These are phyloP conservation scores for Brienomyrus brachyistius DNA, from an alignment of 2,113 vertebrate genomes.

Conservation along the genomic window DNA sequence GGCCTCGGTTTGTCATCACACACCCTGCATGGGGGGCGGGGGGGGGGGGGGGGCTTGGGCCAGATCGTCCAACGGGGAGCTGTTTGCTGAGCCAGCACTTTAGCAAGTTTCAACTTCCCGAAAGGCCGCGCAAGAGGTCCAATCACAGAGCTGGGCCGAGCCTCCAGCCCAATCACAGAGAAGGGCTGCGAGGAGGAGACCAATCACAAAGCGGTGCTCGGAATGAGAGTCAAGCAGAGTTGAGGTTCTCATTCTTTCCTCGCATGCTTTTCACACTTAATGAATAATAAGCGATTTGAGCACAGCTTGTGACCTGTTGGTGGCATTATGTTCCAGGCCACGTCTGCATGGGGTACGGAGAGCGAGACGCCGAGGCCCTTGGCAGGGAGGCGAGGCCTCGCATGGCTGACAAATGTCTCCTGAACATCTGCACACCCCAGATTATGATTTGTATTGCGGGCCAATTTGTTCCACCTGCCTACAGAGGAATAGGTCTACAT, in stretches of 20 bases:
- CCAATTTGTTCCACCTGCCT: neutral
- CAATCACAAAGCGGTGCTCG: neutral
- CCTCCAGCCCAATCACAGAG: neutral
- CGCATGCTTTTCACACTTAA: neutral
- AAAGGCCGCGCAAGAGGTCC: neutral
- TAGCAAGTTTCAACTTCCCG: neutral
- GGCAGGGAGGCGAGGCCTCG: neutral
- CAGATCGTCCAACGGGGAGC: neutral
- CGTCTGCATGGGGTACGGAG: neutral
- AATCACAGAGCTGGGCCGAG: neutral
- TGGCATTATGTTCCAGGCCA: neutral
- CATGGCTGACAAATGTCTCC: neutral
- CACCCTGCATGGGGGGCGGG: neutral
- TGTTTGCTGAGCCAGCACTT: neutral
- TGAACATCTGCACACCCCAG: slow-evolving; percentile 4
- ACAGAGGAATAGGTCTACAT: neutral
- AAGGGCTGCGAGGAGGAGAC: too few species aligned
- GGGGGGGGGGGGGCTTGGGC: neutral
- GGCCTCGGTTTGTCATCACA: slow-evolving; percentile 14
- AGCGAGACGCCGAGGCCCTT: neutral
- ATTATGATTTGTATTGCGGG: neutral
- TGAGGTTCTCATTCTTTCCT: neutral
- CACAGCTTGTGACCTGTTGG: neutral
- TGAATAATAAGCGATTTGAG: neutral
- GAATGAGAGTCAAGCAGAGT: neutral